Percentiles rank a stretch among this genome's conserved stretches.
These are phyloP conservation scores for Drepana arcuata DNA, from an alignment of 1,140 invertebrate species.

Conservation along the genomic window DNA sequence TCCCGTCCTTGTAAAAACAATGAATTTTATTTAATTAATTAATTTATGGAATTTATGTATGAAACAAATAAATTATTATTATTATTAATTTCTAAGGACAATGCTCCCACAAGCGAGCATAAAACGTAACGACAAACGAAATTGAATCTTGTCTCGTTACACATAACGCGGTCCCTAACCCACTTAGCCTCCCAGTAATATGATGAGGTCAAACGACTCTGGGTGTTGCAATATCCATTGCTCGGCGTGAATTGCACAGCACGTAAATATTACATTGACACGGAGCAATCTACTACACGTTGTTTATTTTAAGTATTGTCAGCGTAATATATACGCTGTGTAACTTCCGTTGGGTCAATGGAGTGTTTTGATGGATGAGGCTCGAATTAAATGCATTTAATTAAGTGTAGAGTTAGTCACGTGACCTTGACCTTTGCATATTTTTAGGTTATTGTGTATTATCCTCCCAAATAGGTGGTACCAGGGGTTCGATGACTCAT, in stretches of 20 bases:
- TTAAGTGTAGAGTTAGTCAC: conserved; percentile 1
- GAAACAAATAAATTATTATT: too few species aligned
- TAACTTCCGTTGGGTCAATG: too few species aligned
- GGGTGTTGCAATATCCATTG: conserved; percentile 35
- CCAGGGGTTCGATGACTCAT: too few species aligned
- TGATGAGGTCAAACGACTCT: conserved; percentile 35
- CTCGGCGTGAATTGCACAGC: conserved; percentile 29
- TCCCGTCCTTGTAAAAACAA: too few species aligned
- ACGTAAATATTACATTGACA: conserved; percentile 45
- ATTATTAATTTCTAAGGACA: too few species aligned
- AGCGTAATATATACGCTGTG: too few species aligned
- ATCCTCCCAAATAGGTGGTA: conserved; percentile 3
- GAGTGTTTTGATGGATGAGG: conserved; percentile 7
- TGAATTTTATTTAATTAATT: too few species aligned
- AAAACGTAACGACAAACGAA: too few species aligned
- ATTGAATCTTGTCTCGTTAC: conserved; percentile 10
- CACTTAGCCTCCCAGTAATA: conserved; percentile 26
- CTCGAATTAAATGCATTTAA: conserved; percentile 2
- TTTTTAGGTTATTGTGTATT: too few species aligned
- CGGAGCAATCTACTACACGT: conserved; percentile 30
- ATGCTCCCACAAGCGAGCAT: too few species aligned
- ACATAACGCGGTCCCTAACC: conserved; percentile 21
- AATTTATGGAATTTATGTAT: too few species aligned
- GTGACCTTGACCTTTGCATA: too few species aligned
- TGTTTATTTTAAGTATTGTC: conserved; percentile 32